Percentiles rank a stretch among this genome's conserved stretches.
Conservation (phyloP, 2,888 invertebrate species). For the Oconnorella tubifera region DNA sequence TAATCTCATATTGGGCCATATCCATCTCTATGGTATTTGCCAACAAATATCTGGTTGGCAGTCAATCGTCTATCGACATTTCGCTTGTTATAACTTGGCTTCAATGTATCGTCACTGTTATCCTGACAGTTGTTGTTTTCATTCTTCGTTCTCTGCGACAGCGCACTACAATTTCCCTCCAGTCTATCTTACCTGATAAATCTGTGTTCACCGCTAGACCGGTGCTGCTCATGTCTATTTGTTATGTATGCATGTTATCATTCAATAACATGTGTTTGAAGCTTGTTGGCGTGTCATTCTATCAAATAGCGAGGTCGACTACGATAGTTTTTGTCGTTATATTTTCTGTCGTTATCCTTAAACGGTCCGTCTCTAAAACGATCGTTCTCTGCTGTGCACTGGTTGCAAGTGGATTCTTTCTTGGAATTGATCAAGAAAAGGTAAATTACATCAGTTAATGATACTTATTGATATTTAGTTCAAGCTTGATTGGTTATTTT, state of each 20-base stretch:
- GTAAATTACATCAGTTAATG: no score
- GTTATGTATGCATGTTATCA: slow-evolving; percentile 47
- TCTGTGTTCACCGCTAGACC: slow-evolving; percentile 4
- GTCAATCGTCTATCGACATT: slow-evolving; percentile 53
- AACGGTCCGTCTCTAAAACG: slow-evolving; percentile 39
- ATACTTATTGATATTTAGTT: no score
- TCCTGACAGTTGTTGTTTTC: slow-evolving; percentile 19
- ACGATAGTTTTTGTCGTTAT: slow-evolving; percentile 54
- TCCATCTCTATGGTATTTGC: slow-evolving; percentile 92
- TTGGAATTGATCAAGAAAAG: slow-evolving; percentile 53
- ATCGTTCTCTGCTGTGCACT: slow-evolving; percentile 45
- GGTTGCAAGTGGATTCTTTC: slow-evolving; percentile 49
- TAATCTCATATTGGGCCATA: slow-evolving; percentile 65
- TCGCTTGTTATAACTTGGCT: slow-evolving; percentile 54
- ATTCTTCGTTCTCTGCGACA: background rate
- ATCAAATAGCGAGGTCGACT: slow-evolving; percentile 52
- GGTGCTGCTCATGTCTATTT: slow-evolving; percentile 45
- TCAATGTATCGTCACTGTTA: slow-evolving; percentile 47
- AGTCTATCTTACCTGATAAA: background rate
- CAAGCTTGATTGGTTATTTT: no score
- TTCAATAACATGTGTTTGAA: slow-evolving; percentile 55
- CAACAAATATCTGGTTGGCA: slow-evolving; percentile 76
- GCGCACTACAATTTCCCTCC: background rate
- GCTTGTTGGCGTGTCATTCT: slow-evolving; percentile 54
- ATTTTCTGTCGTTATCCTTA: slow-evolving; percentile 46